Base-by-base conservation (phyloP, 2,113 vertebrate species). In the Mesitornis unicolor region DNA sequence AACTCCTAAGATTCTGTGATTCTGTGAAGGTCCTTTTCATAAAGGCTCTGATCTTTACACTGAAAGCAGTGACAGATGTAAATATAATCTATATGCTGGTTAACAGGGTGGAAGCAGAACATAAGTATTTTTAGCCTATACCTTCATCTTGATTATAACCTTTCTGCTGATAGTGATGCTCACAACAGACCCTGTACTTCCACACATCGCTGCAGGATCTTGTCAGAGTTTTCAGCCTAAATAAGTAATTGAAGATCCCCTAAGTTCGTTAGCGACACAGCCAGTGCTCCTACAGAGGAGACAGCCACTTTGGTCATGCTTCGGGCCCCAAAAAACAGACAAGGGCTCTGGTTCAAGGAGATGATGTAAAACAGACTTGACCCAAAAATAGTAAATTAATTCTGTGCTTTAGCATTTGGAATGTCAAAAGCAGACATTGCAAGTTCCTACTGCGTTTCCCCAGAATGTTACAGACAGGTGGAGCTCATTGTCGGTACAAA, bases 241-340 rank as follows among this genome's bases (percentile, higher is more conserved):
- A 36, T 63, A 59, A 36, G 17, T 5, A 3, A 2, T 9, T 3
- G 31, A 16, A 35, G 57, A 38, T 50, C 3, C 13, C 26, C 3
- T 0, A 4, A 13, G 33, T 9, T 42, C n/a, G 10, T 2, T 2
- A 24, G 42, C 5, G 21, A 7, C 19, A 15, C 40, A 43, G 67
- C 13, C 12, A 22, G 26, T 0, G 7, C 57, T 60, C 35, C 70
- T 4, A 2, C 40, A 24, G 45, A 28, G 64, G 11, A 19, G 13
- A 35, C 68, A 31, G 53, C 50, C 17, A 17, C 25, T 17, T 7
- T 0, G 10, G 24, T 3, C n/a, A n/a, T n/a, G 1, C 47, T 22
- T 24, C 0, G 1, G 11, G 31, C 28, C 75, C 28, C 10, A 5
- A n/a, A n/a, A n/a, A n/a, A n/a, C n/a, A n/a, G n/a, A n/a, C n/a